Base-by-base conservation (phyloP, 37 sponge, comb jelly and placozoan species). In the Lycopodina hypogea region DNA sequence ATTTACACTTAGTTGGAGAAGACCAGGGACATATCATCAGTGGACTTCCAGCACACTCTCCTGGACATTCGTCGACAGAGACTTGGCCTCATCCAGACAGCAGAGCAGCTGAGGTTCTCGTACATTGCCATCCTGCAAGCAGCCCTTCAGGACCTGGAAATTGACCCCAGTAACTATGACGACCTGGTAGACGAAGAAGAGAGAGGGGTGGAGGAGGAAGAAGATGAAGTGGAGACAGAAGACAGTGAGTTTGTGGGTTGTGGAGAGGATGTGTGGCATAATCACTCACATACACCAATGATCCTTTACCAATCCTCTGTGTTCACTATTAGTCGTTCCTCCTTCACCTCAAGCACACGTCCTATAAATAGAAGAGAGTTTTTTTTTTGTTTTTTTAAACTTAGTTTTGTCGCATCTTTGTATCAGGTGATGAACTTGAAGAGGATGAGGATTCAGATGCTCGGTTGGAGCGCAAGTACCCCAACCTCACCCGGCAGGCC, bases 91-190 rank as follows among this genome's bases (percentile, higher is more conserved):
- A 90, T 97, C 34, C 98, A 97, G 80, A 94, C 95, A 0, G 91
- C 93, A 35, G 98, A 97, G 40, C 98, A 97, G 89, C 86, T 97
- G 21, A 73, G 91, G 59, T 97, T 97, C 81, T 94, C 95, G 19
- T 97, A 94, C 81, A 75, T 84, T 32, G 93, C 93, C 69, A 92
- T 96, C 50, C 69, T 92, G 24, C 86, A 96, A 32, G 93, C 89
- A 37, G 74, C 89, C 3, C 15, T 70, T 4, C 80, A 74, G 29
- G 69, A 60, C 60, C 75, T 79, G 14, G 75, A 68, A 32, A 21
- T 69, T 22, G 76, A 86, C 3, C 45, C 58, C 7, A 79, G 74
- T 34, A 76, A 68, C 36, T 75, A 76, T 29, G 77, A 70, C 45
- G 69, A 83, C 53, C 66, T 52, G 26, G 30, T 30, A 4, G 68